Percentiles rank a stretch among this genome's conserved stretches.
These are phyloP conservation scores for Eucidaris tribuloides DNA, from an alignment of 35 echinoderm and acorn worm species.

Conservation along the genomic window DNA sequence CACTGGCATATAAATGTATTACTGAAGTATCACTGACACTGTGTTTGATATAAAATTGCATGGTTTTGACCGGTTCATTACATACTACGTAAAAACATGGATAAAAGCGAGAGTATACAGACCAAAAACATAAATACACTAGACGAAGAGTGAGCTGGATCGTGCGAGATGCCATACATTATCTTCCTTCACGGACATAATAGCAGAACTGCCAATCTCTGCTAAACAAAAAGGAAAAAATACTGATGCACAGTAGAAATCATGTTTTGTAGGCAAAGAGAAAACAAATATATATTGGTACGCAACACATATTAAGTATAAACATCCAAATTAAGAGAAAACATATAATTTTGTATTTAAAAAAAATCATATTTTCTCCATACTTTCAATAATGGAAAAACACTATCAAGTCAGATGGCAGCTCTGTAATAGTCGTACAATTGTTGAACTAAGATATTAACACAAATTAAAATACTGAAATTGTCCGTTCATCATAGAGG, in stretches of 20 bases:
- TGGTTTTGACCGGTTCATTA: neutral
- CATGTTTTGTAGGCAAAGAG: too few relatives aligned
- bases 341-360: neutral
- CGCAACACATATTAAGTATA: too few relatives aligned
- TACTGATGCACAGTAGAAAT: neutral
- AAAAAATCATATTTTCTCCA: neutral
- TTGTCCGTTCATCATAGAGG: too few relatives aligned
- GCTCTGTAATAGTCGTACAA: too few relatives aligned
- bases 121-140: too few relatives aligned
- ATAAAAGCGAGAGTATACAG: neutral
- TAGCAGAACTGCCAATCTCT: too few relatives aligned
- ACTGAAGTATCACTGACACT: neutral
- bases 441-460: too few relatives aligned
- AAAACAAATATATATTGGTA: too few relatives aligned
- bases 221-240: neutral
- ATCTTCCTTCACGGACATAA: neutral
- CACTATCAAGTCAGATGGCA: neutral
- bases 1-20: neutral
- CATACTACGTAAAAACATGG: neutral
- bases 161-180: neutral
- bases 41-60: neutral
- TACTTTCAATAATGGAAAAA: neutral
- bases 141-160: neutral
- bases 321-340: too few relatives aligned
- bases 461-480: too few relatives aligned